Percentiles rank a stretch among this genome's conserved stretches.
These are phyloP conservation scores for Hippoglossus stenolepis DNA, from an alignment of 2,113 vertebrate genomes.

Conservation along the genomic window DNA sequence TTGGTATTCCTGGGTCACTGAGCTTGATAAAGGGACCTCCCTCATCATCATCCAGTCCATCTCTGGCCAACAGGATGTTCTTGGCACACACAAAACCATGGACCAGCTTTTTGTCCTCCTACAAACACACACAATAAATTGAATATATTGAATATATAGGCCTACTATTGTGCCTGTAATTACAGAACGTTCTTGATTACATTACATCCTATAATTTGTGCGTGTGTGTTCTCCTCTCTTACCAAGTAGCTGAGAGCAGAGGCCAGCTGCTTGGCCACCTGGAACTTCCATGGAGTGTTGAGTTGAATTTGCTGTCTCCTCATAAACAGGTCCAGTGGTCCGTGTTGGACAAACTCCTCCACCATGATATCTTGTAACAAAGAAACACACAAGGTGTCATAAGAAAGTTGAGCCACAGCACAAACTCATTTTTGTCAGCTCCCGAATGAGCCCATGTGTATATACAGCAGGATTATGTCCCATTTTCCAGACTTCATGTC, in stretches of 20 bases:
- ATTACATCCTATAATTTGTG: background rate
- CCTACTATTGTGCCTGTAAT: background rate
- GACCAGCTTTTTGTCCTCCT: conserved; percentile 98
- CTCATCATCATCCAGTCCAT: conserved; percentile 87
- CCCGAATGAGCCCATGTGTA: too few species aligned
- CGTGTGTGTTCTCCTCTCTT: conserved; percentile 62
- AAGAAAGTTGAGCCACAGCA: background rate
- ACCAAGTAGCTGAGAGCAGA: conserved; percentile 97
- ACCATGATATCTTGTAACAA: conserved; percentile 93
- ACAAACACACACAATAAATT: conserved; percentile 30
- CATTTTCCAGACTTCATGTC: too few species aligned
- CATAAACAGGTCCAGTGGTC: conserved; percentile 95
- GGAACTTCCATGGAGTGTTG: conserved; percentile 95
- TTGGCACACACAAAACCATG: conserved; percentile 97
- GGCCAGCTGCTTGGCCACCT: conserved; percentile 96
- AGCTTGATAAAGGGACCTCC: conserved; percentile 97
- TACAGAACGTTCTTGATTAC: background rate
- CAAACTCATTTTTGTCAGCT: too few species aligned
- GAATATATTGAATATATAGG: too few species aligned
- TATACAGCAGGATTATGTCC: too few species aligned
- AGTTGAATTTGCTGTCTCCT: conserved; percentile 87
- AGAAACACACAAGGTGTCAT: background rate
- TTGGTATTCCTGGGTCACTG: conserved; percentile 95
- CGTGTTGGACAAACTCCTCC: conserved; percentile 93
- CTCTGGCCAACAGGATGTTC: conserved; percentile 94